Conservation (phyloP, 37 sponge, comb jelly and placozoan species). For the Ianthella basta region DNA sequence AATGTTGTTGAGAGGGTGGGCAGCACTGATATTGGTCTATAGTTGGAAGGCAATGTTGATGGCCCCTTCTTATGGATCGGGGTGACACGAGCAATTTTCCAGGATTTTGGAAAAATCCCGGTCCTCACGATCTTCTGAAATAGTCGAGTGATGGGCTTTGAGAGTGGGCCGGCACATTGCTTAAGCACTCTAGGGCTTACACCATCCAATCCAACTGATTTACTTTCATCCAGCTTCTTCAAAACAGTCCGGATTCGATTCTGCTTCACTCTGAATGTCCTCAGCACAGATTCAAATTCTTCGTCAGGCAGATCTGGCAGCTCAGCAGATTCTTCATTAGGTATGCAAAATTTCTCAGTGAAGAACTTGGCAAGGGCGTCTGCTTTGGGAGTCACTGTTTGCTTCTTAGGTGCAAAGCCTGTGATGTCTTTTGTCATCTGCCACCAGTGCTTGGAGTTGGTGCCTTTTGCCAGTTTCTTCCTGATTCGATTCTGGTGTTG, state of each 20-base stretch:
- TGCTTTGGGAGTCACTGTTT: not conserved
- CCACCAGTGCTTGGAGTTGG: constrained; percentile 25
- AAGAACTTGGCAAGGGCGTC: constrained; percentile 18
- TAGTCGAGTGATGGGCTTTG: not conserved
- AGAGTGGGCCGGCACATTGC: constrained; percentile 21
- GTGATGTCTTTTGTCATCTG: constrained; percentile 27
- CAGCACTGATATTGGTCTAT: constrained; percentile 35
- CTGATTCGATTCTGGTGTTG: not conserved
- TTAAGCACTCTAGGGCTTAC: constrained; percentile 21
- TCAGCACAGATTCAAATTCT: not conserved
- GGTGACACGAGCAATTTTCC: constrained; percentile 24
- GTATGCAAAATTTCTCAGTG: constrained; percentile 23
- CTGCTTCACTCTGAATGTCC: constrained; percentile 27
- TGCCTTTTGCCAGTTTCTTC: constrained; percentile 31
- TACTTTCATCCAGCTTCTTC: constrained; percentile 12
- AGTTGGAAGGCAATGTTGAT: not conserved
- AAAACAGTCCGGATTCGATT: not conserved
- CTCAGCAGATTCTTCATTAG: constrained; percentile 23
- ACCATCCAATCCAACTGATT: constrained; percentile 18
- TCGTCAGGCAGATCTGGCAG: not conserved
- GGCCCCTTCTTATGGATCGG: constrained; percentile 34
- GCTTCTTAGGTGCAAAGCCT: not conserved
- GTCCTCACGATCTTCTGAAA: constrained; percentile 29
- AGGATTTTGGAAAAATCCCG: constrained; percentile 11
- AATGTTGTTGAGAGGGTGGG: constrained; percentile 27